Conservation (phyloP, 1,140 invertebrate species). For the Drosophila erecta region DNA sequence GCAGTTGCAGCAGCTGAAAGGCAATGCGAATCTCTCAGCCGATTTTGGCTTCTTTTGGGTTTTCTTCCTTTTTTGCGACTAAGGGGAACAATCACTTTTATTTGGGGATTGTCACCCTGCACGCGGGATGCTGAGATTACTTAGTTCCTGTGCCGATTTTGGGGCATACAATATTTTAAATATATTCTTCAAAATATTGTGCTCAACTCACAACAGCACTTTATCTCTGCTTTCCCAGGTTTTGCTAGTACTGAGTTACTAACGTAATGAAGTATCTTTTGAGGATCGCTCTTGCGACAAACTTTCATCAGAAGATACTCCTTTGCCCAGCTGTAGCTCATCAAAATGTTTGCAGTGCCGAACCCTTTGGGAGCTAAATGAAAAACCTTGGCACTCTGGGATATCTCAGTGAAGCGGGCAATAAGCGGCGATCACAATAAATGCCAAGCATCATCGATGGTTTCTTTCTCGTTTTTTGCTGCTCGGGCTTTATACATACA, state of each 20-base stretch:
- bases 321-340: constrained; percentile 8
- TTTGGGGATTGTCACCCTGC: constrained; percentile 73
- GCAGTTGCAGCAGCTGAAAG: constrained; percentile 69
- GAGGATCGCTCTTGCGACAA: background rate
- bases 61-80: constrained; percentile 41
- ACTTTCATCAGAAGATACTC: background rate
- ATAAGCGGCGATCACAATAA: constrained; percentile 78
- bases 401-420: constrained; percentile 51
- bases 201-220: no score
- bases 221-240: no score
- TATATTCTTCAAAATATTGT: no score
- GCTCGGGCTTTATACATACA: constrained; percentile 5
- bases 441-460: constrained; percentile 79
- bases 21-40: constrained; percentile 42
- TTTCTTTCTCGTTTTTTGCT: constrained; percentile 20
- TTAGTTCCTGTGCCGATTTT: background rate
- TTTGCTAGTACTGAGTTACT: no score
- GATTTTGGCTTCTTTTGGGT: constrained; percentile 35
- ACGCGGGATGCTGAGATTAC: background rate
- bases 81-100: constrained; percentile 76
- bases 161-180: no score
- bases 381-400: constrained; percentile 70
- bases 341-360: background rate
- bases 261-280: background rate
- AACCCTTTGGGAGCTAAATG: constrained; percentile 45